These are phyloP conservation scores for Lepidurus couesii DNA, from an alignment of 1,140 invertebrate genomes.

Conservation along the genomic window DNA sequence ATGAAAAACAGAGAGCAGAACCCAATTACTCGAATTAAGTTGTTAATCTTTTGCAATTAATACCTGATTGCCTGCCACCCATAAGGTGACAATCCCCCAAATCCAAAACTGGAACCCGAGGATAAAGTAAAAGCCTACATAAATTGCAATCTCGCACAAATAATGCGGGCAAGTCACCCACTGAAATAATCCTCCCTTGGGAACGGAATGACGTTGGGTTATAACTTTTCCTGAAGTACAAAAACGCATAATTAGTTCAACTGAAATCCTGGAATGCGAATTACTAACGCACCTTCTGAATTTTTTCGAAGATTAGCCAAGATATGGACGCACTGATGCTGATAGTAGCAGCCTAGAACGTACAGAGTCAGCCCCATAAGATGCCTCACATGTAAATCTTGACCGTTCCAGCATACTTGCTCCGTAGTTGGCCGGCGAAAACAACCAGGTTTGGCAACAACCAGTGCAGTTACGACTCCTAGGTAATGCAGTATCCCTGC, in stretches of 20 bases:
- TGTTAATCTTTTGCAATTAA: too few species aligned
- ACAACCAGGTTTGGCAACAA: background rate
- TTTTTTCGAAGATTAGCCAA: background rate
- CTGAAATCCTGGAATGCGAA: background rate
- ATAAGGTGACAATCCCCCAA: background rate
- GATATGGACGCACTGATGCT: background rate
- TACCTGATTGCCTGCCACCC: background rate
- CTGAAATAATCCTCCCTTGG: background rate
- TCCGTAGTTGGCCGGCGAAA: background rate
- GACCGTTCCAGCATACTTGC: background rate
- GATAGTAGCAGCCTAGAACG: background rate
- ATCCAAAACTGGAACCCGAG: background rate
- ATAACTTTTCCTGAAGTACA: background rate
- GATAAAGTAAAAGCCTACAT: background rate
- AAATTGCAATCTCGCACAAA: slow-evolving; percentile 1
- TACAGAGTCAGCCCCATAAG: background rate
- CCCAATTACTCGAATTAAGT: too few species aligned
- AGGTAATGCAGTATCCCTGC: background rate
- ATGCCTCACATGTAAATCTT: background rate
- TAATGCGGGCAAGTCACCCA: background rate
- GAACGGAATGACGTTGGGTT: background rate
- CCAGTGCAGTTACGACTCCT: background rate
- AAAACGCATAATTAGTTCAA: background rate
- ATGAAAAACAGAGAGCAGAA: background rate
- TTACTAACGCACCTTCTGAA: background rate